Base-by-base conservation (phyloP, 2,113 vertebrate genomes). In the Gallinago undulata region DNA sequence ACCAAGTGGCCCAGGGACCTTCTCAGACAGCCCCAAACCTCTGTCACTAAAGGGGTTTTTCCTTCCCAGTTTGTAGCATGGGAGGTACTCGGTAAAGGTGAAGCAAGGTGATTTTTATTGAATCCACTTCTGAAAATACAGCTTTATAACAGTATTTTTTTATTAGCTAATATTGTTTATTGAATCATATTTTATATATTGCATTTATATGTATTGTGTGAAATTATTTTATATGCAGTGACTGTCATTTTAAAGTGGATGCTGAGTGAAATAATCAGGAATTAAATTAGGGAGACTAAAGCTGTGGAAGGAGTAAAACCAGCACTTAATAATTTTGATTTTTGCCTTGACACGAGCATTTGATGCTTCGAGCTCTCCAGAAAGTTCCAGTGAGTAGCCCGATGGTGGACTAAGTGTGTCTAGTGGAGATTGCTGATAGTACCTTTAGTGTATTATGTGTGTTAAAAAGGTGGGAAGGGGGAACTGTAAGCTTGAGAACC, bases 371-470 rank as follows among this genome's bases (percentile, higher is more conserved):
- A 91, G 77, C 60, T 94, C 56, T 87, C 47, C 19, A 35, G 45
- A 53, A 28, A 3, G 5, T 81, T 75, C 25, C 35, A 67, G 31
- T 56, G 56, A 70, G 39, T 55, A 69, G 23, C 45, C 22, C 67
- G 30, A 35, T 28, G 22, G 57, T 50, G 57, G 47, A 24, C 13
- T 64, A 7, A 81, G 66, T 8, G 30, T 33, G 43, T 76, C 11
- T 7, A 48, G 33, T 82, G 56, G 57, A 94, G 57, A 28, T 19
- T n/a, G 39, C 48, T 92, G 43, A 37, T 48, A 56, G 27, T 33
- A 5, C 27, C 77, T 85, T 57, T 37, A 2, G 1, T 1, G 1
- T 87, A 6, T 82, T 60, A 12, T 2, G 0, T 24, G 1, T 2
- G 4, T 85, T 90, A 23, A 73, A 43, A 70, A 69, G 25, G 30